Conservation (phyloP, 2,797 vertebrate species). For the Tokudaia muenninki region DNA sequence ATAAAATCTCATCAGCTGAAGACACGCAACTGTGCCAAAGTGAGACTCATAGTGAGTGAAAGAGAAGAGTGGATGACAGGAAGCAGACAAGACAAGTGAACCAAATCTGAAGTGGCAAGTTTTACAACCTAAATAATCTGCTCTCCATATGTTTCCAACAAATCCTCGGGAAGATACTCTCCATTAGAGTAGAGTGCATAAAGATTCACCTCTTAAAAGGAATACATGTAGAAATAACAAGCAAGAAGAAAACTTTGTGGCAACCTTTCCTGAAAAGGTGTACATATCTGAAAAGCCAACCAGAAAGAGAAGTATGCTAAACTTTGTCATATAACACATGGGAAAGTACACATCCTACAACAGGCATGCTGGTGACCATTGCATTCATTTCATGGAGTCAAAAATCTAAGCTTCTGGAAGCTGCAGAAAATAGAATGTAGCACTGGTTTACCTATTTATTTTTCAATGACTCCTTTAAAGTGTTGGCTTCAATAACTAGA, state of each 20-base stretch:
- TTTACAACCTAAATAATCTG: constrained; percentile 82
- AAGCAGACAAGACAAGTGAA: constrained; percentile 80
- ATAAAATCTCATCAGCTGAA: constrained; percentile 60
- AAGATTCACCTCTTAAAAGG: constrained; percentile 66
- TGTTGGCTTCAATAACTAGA: constrained; percentile 36
- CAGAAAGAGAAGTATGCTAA: constrained; percentile 64
- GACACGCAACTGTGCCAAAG: constrained; percentile 48
- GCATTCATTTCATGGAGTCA: constrained; percentile 55
- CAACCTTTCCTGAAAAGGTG: constrained; percentile 51
- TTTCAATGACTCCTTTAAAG: background rate
- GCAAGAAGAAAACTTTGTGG: constrained; percentile 77
- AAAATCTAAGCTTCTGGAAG: constrained; percentile 24
- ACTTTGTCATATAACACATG: constrained; percentile 70
- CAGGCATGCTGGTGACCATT: constrained; percentile 56
- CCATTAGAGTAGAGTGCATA: constrained; percentile 52
- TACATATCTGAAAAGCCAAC: constrained; percentile 72
- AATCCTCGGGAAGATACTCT: constrained; percentile 67
- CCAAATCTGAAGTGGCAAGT: constrained; percentile 79
- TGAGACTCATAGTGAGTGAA: constrained; percentile 71
- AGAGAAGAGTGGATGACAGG: constrained; percentile 75
- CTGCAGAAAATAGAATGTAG: constrained; percentile 44
- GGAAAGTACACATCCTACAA: constrained; percentile 69
- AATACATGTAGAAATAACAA: constrained; percentile 75
- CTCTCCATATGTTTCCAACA: constrained; percentile 79
- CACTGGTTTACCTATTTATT: constrained; percentile 9